These are phyloP conservation scores for Sorex maritimensis DNA, from an alignment of 2,797 vertebrate genomes.

Conservation along the genomic window DNA sequence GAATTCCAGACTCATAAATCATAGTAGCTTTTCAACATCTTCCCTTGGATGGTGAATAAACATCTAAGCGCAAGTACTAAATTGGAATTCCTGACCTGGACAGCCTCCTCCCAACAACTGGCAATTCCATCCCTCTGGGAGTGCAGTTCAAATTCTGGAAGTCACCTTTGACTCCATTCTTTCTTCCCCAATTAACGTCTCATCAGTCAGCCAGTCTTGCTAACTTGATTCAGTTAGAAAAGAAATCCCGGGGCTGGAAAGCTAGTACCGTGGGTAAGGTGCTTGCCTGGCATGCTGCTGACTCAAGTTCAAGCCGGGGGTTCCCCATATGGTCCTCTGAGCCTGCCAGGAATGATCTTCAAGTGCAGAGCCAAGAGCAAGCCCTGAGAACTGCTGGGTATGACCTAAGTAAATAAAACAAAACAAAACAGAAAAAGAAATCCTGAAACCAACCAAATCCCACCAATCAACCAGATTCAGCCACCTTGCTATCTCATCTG, in stretches of 20 bases:
- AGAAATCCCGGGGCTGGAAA: not conserved
- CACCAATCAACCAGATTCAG: too few relatives aligned
- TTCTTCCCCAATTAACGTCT: not conserved
- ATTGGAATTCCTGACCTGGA: conserved; percentile 6
- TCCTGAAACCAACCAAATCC: too few relatives aligned
- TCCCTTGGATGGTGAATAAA: not conserved
- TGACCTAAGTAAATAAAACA: not conserved
- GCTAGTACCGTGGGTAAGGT: not conserved
- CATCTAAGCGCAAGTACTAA: not conserved
- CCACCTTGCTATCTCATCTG: too few relatives aligned
- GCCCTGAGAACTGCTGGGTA: not conserved
- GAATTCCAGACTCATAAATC: conserved; percentile 53
- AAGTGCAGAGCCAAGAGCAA: not conserved
- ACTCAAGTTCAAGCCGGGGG: not conserved
- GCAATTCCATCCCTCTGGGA: not conserved
- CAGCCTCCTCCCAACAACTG: not conserved
- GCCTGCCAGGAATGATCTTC: not conserved
- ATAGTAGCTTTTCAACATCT: conserved; percentile 37
- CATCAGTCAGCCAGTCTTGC: not conserved
- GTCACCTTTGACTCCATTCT: not conserved
- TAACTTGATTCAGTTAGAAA: not conserved
- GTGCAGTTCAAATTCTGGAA: not conserved
- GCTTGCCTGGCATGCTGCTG: not conserved
- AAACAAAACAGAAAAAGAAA: not conserved
- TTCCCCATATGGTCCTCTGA: not conserved